Evolutionary conservation across 2,113 vertebrate genomes (phyloP), one percentile per base, ranked within the genome.

Genomic region (Chlorodrepanis virens): DNA sequence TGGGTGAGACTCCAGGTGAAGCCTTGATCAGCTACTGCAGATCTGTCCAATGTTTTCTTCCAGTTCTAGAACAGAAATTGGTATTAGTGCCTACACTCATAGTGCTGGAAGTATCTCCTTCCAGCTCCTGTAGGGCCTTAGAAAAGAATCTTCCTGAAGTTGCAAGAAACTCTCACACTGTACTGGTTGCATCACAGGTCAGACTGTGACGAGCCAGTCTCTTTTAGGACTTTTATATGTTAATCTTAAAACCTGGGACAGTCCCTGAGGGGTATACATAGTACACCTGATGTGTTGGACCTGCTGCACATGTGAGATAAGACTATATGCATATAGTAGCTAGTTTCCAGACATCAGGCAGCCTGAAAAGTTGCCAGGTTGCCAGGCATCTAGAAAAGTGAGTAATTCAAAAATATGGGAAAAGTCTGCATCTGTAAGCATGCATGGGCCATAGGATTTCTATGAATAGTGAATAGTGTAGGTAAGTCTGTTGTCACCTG

Each of bases 221-320:
- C 29, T 0, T 72, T 42, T 35, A 70, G 47, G 39, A 50, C 33
- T 92, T 93, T 83, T 65, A 70, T n/a, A 70, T 83, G 28, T 78
- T 82, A 56, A 71, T 86, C 79, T 88, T 29, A 54, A 87, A 90
- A 59, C 89, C 54, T 63, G 68, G 63, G 80, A 31, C 71, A 59
- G 64, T 63, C 54, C 80, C 42, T 52, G 63, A 20, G 8, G 29
- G 35, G 27, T 83, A 23, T 57, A 11, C 14, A 0, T 31, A 42
- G 71, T 67, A 39, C 23, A 59, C 39, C 74, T 87, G 72, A 74
- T 91, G 22, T 49, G 22, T 79, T 93, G 70, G 49, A 71, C 74
- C 14, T 91, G 69, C 56, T 94, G 74, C 40, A 44, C 17, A 3
- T 33, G 57, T 63, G 56, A 49, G 52, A 23, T 87, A 72, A 75